Percentiles rank a stretch among this genome's conserved stretches.
These are phyloP conservation scores for Nesogale talazaci DNA, from an alignment of 2,113 vertebrate species.

Conservation along the genomic window DNA sequence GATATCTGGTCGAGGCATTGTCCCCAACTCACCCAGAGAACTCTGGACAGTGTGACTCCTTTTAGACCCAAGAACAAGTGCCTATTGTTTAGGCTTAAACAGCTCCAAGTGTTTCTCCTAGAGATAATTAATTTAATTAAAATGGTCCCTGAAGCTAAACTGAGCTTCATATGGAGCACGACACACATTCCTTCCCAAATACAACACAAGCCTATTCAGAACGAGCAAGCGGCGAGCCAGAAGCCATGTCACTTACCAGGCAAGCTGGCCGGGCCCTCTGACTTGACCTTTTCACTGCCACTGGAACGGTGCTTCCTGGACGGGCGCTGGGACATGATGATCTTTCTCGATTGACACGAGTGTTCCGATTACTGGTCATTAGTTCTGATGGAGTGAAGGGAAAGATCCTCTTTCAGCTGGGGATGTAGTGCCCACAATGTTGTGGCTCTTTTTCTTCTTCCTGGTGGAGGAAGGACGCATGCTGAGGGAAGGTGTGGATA, in stretches of 20 bases:
- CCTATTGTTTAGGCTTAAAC: conserved; percentile 73
- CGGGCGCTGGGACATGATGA: neutral
- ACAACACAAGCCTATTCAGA: conserved; percentile 52
- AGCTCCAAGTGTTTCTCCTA: conserved; percentile 72
- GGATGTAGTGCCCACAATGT: conserved; percentile 32
- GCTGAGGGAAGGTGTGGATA: neutral
- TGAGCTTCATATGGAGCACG: conserved; percentile 39
- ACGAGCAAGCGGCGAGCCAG: neutral
- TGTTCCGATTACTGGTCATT: neutral
- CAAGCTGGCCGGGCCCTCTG: rapidly evolving
- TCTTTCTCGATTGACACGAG: neutral
- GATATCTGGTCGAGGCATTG: conserved; percentile 2
- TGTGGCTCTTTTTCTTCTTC: neutral
- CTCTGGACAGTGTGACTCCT: conserved; percentile 23
- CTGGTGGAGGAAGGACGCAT: neutral
- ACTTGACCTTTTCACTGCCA: neutral
- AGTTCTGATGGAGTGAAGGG: neutral
- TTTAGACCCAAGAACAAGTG: conserved; percentile 72
- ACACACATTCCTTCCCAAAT: conserved; percentile 69
- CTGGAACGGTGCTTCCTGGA: neutral
- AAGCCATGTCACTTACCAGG: neutral
- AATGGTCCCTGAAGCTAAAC: conserved; percentile 75
- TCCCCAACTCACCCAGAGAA: conserved; percentile 36
- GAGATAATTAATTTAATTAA: conserved; percentile 83
- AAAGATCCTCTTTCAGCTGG: neutral